phyloP scores from a whole-genome alignment of 2,888 invertebrate genomes.

The Leptinotarsa tumamoca region DNA sequence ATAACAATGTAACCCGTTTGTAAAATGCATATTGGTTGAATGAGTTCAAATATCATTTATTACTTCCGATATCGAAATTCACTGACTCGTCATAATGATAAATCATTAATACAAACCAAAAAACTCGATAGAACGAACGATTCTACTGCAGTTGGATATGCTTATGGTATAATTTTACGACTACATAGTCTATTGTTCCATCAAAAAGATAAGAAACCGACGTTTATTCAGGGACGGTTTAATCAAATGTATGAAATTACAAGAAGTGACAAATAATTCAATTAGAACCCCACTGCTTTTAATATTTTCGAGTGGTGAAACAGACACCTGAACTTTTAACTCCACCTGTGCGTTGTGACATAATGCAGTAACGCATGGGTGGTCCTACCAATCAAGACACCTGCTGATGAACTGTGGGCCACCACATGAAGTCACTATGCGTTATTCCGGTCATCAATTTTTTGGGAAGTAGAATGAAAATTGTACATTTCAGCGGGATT shows the following conservation, averaged over 20 bases:
- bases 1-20: too few species aligned
- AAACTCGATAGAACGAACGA: too few species aligned
- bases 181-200: neutral
- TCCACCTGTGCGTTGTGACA: slow-evolving; percentile 52
- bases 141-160: too few species aligned
- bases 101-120: too few species aligned
- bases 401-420: slow-evolving; percentile 46
- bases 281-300: neutral
- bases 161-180: too few species aligned
- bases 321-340: slow-evolving; percentile 50
- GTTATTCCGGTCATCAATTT: slow-evolving; percentile 41
- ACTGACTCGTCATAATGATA: too few species aligned
- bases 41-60: too few species aligned
- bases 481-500: slow-evolving; percentile 34
- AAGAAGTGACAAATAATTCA: slow-evolving; percentile 18
- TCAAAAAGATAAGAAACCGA: neutral
- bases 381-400: slow-evolving; percentile 50
- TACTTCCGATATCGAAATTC: too few species aligned
- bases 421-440: slow-evolving; percentile 42
- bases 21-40: too few species aligned
- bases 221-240: neutral
- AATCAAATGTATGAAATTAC: neutral
- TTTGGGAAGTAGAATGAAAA: slow-evolving; percentile 25
- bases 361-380: slow-evolving; percentile 52
- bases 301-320: slow-evolving; percentile 36